Evolutionary conservation across 2,113 vertebrate genomes (phyloP).

Genomic region (Pantherophis guttatus): DNA sequence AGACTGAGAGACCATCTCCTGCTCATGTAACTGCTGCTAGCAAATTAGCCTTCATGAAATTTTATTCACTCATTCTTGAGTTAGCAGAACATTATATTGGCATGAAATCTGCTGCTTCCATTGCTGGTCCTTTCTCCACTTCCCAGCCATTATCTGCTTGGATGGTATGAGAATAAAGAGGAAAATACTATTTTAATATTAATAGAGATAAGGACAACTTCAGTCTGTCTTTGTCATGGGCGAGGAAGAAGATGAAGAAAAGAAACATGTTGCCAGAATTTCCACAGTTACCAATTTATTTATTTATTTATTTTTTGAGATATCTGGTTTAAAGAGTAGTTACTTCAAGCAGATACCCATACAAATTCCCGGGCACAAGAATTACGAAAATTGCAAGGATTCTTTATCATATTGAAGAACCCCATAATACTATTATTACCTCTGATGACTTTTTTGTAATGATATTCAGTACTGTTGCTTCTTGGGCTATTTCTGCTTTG

Average conservation of each 20-base stretch:
- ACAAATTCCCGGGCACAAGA: not conserved
- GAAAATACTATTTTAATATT: not conserved
- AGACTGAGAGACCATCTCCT: not conserved
- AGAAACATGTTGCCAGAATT: not conserved
- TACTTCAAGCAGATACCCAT: not conserved
- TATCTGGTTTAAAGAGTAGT: not conserved
- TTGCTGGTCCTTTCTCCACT: not conserved
- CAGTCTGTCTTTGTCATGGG: not conserved
- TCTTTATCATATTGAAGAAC: not conserved
- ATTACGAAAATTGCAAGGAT: not conserved
- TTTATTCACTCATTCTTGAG: not conserved
- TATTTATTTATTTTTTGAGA: not conserved
- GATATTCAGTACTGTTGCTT: constrained; percentile 12
- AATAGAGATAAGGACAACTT: not conserved
- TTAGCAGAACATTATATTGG: not conserved
- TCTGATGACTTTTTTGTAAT: constrained; percentile 46
- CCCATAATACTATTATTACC: not conserved
- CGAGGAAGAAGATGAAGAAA: not conserved
- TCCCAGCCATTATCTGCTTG: not conserved
- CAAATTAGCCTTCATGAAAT: not conserved
- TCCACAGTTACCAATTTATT: not conserved
- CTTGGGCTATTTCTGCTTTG: constrained; percentile 25
- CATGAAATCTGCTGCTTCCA: not conserved
- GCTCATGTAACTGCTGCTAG: not conserved
- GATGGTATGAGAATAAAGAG: not conserved